A percentile compares a stretch with the other conserved stretches of the same genome.
These are phyloP conservation scores for Teinopalpus imperialis DNA, from an alignment of 2,888 invertebrate species.

Conservation along the genomic window DNA sequence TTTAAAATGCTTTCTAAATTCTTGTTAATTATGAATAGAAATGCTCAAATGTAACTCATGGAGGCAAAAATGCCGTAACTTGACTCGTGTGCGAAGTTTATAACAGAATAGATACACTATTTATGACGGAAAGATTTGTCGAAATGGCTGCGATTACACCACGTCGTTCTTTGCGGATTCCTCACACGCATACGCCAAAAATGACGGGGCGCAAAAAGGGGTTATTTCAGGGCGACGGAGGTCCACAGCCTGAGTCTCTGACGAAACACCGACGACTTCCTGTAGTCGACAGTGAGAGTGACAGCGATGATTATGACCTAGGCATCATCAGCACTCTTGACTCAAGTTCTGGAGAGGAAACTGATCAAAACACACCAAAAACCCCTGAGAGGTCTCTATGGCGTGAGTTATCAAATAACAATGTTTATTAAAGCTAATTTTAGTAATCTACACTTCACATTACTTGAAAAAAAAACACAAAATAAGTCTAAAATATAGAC, in stretches of 20 bases:
- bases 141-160: constrained; percentile 68
- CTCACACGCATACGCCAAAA: constrained; percentile 78
- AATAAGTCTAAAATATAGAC: no score
- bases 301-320: constrained; percentile 78
- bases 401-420: constrained; percentile 54
- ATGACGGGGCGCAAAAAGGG: constrained; percentile 84
- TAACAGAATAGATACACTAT: constrained; percentile 2
- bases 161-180: constrained; percentile 59
- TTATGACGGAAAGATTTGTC: constrained; percentile 34
- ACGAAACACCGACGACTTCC: constrained; percentile 67
- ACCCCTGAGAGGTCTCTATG: constrained; percentile 59
- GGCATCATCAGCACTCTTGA: constrained; percentile 82
- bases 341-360: constrained; percentile 73
- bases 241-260: constrained; percentile 53
- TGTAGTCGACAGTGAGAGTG: constrained; percentile 72
- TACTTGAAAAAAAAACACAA: no score
- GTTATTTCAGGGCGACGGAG: constrained; percentile 73
- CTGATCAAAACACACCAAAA: constrained; percentile 55
- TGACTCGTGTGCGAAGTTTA: constrained; percentile 15
- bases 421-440: not conserved
- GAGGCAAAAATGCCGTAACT: constrained; percentile 31
- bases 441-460: no score
- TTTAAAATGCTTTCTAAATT: constrained; percentile 1
- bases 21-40: constrained; percentile 22
- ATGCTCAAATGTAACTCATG: constrained; percentile 31